Base-by-base conservation (phyloP, 2,797 vertebrate genomes). In the Syngnathus rostellatus region DNA sequence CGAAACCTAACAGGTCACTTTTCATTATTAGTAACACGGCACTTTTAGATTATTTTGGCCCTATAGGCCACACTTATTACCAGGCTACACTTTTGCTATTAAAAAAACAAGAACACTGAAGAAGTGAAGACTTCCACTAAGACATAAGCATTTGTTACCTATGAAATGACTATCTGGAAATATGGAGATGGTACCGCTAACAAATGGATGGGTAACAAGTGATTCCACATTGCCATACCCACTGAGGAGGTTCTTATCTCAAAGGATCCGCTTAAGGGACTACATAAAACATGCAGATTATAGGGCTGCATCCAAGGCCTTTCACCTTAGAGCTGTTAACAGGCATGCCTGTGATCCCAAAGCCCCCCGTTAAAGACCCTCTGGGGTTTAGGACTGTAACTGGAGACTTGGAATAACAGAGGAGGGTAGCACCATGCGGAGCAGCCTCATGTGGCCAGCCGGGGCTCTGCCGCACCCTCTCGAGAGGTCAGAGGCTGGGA, bases 391-490 rank as follows among this genome's bases (percentile, higher is more conserved):
- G 77, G 77, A 80, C 83, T 83, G 90, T 89, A 92, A 93, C 90
- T 69, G 83, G 88, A 93, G 89, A 92, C 84, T 79, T 90, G 83
- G 75, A 91, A 92, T 91, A 92, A 92, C 92, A 92, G 78, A 80
- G 73, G 21, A 67, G 67, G 67, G 74, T 71, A 70, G 72, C 72
- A 66, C 66, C 80, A 82, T 3, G 67, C 71, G 62, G 78, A 31
- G 69, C 63, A 76, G 73, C 73, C 73, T 77, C 65, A 77, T 69
- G 73, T 81, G 79, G 76, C n/a, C 63, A 61, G 73, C 66, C 79
- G 75, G 76, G 31, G 73, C 65, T 81, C 75, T 72, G 66, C 74
- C 72, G 75, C 67, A 62, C 79, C 82, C 81, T 70, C 74, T 78
- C 59, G 72, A 78, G 76, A 81, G 86, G 86, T 88, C 82, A 84